Base-by-base conservation (phyloP, 2,113 vertebrate genomes). In the Hyperopisus bebe region DNA sequence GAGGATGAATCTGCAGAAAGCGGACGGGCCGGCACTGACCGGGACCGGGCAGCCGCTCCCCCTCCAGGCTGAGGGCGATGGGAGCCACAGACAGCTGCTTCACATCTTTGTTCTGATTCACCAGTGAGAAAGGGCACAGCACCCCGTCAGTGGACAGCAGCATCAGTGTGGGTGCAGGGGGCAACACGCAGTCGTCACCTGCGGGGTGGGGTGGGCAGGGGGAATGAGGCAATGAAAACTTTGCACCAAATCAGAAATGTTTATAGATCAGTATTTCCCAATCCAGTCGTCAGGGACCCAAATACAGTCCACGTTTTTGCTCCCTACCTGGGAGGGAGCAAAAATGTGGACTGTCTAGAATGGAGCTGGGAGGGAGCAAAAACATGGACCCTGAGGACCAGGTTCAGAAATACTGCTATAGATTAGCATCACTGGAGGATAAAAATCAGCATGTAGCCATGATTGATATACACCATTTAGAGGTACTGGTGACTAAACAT, bases 141-240 rank as follows among this genome's bases (percentile, higher is more conserved):
- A 99, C 95, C 9, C 98, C 98, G 24, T 99, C 98, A 0, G 98
- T 99, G 31, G 98, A 99, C 5, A 99, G 96, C 90, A 99, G 92
- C 92, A 99, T 94, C 91, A 99, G 95, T 39, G 96, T 95, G 13
- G 98, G 98, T 2, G 96, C 96, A 31, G 98, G 96, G 27, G 96
- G 95, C 55, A 98, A 91, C 2, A 94, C 96, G 94, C 97, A 98
- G 91, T 99, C 98, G 0, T 98, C 97, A 51, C 94, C 98, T 99
- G 93, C 58, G 89, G 44, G 90, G 44, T 31, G 1, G 24, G 46
- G 90, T 5, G 39, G 8, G 35, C 15, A n/a, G n/a, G 35, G n/a
- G 74, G 35, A 13, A 80, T 19, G 35, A 5, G 6, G 74, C 35
- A 35, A 80, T 42, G 6, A 80, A 80, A 80, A 19, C 2, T 19